Evolutionary conservation across 2,888 invertebrate species (phyloP), one percentile per base, ranked within the genome.

Genomic region (Caenorhabditis imperialis): DNA sequence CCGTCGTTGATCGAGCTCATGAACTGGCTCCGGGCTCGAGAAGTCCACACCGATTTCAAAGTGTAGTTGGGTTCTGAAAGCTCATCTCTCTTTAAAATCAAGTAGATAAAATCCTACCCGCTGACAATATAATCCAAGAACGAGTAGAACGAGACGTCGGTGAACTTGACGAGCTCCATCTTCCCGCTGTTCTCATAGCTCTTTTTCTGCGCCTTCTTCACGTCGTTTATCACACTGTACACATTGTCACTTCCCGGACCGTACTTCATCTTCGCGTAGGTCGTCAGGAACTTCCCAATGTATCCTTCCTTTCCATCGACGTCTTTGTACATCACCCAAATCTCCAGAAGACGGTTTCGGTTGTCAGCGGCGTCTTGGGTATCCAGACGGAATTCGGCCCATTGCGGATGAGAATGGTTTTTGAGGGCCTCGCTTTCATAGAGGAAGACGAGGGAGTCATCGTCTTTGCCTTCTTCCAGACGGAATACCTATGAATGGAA

Each of bases 81-180:
- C n/a, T n/a, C n/a, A 30, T 14, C 4, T 3, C 22, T 10, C 14
- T 33, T 27, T 47, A 37, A 16, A 33, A 38, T n/a, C 20, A n/a
- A 7, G 30, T 30, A 30, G 30, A 30, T n/a, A n/a, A n/a, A n/a
- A 22, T n/a, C 78, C 42, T 27, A 81, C 79, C 82, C 82, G 47
- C 78, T 79, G 38, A 80, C 82, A 53, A 86, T 80, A 70, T 83
- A 86, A 63, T 86, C 86, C 27, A 86, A 70, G 48, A 86, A 86
- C 1, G 84, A 84, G 35, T 81, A 84, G 45, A 85, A 78, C 12
- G 82, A 78, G 22, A 85, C 86, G 50, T 85, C 85, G 8, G 82
- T 84, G 57, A 82, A 85, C 50, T 82, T 81, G 54, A 83, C 78
- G 23, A 86, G 61, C 48, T 86, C 86, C 72, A 86, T 81, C 23